Conservation (phyloP, 2,888 invertebrate species). For the Eucera pruinosa region DNA sequence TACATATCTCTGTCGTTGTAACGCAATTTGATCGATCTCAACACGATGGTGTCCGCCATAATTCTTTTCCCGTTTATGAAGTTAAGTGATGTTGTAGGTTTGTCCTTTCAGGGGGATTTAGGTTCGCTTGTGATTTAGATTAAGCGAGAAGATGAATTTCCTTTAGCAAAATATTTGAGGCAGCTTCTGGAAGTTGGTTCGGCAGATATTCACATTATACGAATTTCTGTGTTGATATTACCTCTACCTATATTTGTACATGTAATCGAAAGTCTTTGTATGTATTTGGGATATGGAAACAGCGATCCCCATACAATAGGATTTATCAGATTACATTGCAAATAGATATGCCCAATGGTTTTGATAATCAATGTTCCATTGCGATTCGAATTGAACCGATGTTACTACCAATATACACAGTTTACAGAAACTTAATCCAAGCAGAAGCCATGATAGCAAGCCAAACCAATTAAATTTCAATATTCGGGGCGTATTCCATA, state of each 20-base stretch:
- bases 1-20: too few species aligned
- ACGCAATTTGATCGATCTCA: too few species aligned
- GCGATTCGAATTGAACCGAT: conserved; percentile 1
- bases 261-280: background rate
- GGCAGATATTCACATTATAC: background rate
- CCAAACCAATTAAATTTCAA: background rate
- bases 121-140: too few species aligned
- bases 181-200: background rate
- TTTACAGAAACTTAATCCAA: background rate
- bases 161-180: background rate
- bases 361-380: background rate
- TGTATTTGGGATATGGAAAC: background rate
- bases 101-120: too few species aligned
- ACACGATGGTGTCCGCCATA: too few species aligned
- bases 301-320: background rate
- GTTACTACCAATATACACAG: background rate
- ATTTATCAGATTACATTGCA: background rate
- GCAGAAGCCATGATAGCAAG: background rate
- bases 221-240: background rate
- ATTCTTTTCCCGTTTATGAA: too few species aligned
- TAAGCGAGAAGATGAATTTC: too few species aligned
- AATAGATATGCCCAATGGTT: background rate
- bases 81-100: too few species aligned
- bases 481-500: too few species aligned
- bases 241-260: background rate